Conservation (phyloP, 2,113 vertebrate genomes). For the Triplophysa rosa region DNA sequence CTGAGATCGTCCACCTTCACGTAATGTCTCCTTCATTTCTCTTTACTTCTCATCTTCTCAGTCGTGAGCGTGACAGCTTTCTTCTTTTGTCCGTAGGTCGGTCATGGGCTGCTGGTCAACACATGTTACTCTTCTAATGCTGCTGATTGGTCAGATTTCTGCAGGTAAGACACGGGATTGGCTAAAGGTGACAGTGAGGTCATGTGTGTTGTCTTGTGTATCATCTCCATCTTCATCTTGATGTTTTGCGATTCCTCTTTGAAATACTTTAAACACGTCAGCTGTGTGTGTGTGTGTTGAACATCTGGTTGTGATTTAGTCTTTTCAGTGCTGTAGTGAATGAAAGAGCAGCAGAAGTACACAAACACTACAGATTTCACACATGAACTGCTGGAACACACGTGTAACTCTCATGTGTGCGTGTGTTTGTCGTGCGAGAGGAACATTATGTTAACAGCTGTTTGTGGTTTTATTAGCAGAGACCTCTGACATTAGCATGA, state of each 20-base stretch:
- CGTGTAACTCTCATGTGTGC: background rate
- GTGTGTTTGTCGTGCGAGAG: background rate
- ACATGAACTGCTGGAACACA: slow-evolving; percentile 12
- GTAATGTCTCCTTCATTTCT: background rate
- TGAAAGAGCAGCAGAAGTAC: slow-evolving; percentile 19
- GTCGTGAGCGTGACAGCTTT: background rate
- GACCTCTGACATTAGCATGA: too few species aligned
- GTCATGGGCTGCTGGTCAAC: slow-evolving; percentile 59
- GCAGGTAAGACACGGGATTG: slow-evolving; percentile 67
- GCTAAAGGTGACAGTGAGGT: background rate
- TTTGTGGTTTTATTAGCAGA: too few species aligned
- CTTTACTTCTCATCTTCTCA: background rate
- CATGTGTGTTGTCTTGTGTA: background rate
- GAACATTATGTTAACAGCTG: too few species aligned
- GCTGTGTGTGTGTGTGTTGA: background rate
- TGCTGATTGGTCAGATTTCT: slow-evolving; percentile 65
- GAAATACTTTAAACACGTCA: background rate
- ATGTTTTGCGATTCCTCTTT: background rate
- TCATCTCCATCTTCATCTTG: background rate
- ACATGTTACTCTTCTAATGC: slow-evolving; percentile 59
- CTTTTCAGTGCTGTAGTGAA: slow-evolving; percentile 1
- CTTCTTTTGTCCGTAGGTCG: slow-evolving; percentile 27
- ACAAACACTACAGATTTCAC: slow-evolving; percentile 12
- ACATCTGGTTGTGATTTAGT: slow-evolving; percentile 51
- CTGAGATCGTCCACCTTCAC: background rate